Evolutionary conservation across 2,888 invertebrate genomes (phyloP).

Genomic region (Sesia bembeciformis): DNA sequence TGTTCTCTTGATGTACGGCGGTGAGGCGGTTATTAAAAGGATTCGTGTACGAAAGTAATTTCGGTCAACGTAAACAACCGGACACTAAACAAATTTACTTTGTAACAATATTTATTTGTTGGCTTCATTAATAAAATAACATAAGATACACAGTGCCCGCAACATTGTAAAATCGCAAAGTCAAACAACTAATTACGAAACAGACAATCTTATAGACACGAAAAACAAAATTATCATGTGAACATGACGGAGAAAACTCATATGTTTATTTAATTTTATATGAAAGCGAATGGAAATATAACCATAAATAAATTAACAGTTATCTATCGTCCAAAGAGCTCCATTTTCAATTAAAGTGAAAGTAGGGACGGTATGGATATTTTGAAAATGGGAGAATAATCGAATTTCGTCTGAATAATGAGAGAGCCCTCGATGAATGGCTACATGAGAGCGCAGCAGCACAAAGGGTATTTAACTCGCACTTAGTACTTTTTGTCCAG

Average conservation of each 20-base stretch:
- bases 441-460: slow-evolving; percentile 52
- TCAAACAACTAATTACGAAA: too few relatives aligned
- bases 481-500: slow-evolving; percentile 69
- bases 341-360: slow-evolving; percentile 68
- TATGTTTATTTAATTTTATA: background rate
- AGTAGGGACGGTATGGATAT: slow-evolving; percentile 72
- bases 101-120: too few relatives aligned
- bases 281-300: slow-evolving; percentile 13
- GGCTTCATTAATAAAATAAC: too few relatives aligned
- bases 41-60: slow-evolving; percentile 11
- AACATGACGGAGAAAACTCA: too few relatives aligned
- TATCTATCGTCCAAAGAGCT: slow-evolving; percentile 49
- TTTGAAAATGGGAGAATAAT: slow-evolving; percentile 73
- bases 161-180: too few relatives aligned
- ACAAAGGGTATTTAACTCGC: slow-evolving; percentile 74
- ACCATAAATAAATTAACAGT: slow-evolving; percentile 51
- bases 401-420: slow-evolving; percentile 73
- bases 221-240: too few relatives aligned
- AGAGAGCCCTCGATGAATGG: slow-evolving; percentile 65
- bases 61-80: slow-evolving; percentile 9
- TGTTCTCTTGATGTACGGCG: slow-evolving; percentile 47
- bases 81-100: background rate
- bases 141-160: too few relatives aligned
- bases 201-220: too few relatives aligned
- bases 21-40: slow-evolving; percentile 47